phyloP scores from a whole-genome alignment of 2,113 vertebrate genomes.

The Oncorhynchus masou region DNA sequence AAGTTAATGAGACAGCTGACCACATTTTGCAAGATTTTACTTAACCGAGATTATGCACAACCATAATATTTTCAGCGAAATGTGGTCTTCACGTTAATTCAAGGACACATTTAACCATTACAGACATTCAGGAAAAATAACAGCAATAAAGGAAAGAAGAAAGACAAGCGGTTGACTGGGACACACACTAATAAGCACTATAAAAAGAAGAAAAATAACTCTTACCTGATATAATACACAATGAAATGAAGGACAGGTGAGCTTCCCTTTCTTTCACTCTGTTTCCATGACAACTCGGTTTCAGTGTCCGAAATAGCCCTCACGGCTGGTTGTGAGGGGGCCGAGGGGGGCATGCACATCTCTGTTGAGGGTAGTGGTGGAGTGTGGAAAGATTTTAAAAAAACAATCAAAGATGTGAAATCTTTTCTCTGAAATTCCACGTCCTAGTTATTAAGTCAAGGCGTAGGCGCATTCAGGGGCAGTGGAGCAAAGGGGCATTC shows the following conservation, averaged over 20 bases:
- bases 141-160: too few relatives aligned
- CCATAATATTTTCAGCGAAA: neutral
- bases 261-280: constrained; percentile 64
- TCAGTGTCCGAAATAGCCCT: constrained; percentile 78
- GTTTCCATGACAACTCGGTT: constrained; percentile 78
- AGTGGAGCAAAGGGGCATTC: neutral
- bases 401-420: neutral
- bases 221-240: constrained; percentile 78
- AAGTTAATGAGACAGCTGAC: too few relatives aligned
- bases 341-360: constrained; percentile 71
- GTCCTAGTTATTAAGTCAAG: neutral
- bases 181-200: too few relatives aligned
- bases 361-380: constrained; percentile 56
- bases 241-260: constrained; percentile 70
- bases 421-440: neutral
- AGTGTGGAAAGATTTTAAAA: neutral
- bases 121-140: neutral
- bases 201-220: neutral
- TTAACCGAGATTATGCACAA: neutral
- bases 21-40: too few relatives aligned
- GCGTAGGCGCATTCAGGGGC: neutral
- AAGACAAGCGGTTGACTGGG: too few relatives aligned
- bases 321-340: constrained; percentile 67
- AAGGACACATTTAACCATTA: neutral
- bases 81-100: neutral